phyloP scores from a whole-genome alignment of 2,113 vertebrate genomes.

The Numenius arquata region DNA sequence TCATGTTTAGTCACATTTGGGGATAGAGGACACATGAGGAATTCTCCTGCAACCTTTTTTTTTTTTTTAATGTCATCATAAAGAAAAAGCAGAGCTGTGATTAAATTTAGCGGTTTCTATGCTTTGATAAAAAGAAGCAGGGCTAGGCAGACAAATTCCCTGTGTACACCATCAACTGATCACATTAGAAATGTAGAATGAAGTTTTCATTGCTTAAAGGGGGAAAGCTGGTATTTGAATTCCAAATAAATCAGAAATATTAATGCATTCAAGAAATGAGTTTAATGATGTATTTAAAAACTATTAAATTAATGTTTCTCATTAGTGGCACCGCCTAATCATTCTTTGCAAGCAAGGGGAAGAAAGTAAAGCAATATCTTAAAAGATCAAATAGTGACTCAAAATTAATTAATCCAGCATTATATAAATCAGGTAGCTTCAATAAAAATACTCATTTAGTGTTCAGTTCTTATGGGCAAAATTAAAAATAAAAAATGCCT shows the following conservation, averaged over 20 bases:
- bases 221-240: constrained; percentile 15
- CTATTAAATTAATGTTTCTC: constrained; percentile 59
- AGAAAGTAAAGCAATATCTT: constrained; percentile 50
- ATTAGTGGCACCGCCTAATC: constrained; percentile 51
- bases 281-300: constrained; percentile 69
- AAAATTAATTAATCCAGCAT: constrained; percentile 61
- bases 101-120: not conserved
- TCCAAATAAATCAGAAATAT: constrained; percentile 40
- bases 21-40: too few relatives aligned
- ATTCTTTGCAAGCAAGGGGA: constrained; percentile 6
- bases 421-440: constrained; percentile 23
- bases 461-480: not conserved
- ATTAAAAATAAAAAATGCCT: not conserved
- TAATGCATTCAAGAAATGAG: constrained; percentile 35
- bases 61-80: not conserved
- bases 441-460: not conserved
- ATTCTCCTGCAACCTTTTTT: not conserved
- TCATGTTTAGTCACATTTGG: not conserved
- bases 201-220: not conserved
- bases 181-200: not conserved
- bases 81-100: not conserved
- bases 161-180: not conserved
- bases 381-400: constrained; percentile 66
- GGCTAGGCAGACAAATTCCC: not conserved
- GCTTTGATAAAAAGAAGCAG: not conserved